Base-by-base conservation (phyloP, 2,113 vertebrate species). In the Oostethus manadensis region DNA sequence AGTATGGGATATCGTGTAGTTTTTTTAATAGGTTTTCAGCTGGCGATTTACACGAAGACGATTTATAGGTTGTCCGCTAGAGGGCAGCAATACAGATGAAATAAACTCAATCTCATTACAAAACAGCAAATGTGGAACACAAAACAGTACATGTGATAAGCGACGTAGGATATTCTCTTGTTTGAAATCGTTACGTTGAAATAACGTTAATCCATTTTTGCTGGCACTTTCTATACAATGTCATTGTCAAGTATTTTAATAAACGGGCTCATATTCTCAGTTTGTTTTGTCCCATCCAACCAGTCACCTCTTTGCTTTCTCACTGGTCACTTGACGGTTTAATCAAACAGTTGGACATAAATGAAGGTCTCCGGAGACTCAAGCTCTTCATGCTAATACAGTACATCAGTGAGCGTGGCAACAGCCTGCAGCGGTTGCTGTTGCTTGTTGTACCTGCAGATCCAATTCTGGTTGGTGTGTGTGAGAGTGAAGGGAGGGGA, bases 1-100 rank as follows among this genome's bases (percentile, higher is more conserved):
- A 76, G 75, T 68, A 15, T 77, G 83, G 89, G 88, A 78, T 51
- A 51, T 0, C 2, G 0, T 71, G 43, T 65, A 43, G n/a, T 54
- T 61, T 16, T 23, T n/a, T n/a, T n/a, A n/a, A 22, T 0, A 0
- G 2, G 17, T 0, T 55, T 0, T 51, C 62, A 83, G 29, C 64
- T 35, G 33, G 29, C 26, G 10, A 22, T 21, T n/a, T 11, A 14
- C 3, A 49, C 22, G 23, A 26, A 26, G 5, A 26, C 23, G 5
- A 26, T 61, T 17, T 23, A 22, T 0, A 0, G 2, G 15, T 0
- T 54, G 0, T 51, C 64, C 84, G 29, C 64, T 35, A 68, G 84
- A 66, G 71, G 70, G 56, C 66, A 60, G 64, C 48, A 79, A 16
- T 13, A 18, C n/a, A 17, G 4, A 23, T 22, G 2, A 10, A 15